phyloP scores from a whole-genome alignment of 2,888 invertebrate species.

The Diarsia rubi region DNA sequence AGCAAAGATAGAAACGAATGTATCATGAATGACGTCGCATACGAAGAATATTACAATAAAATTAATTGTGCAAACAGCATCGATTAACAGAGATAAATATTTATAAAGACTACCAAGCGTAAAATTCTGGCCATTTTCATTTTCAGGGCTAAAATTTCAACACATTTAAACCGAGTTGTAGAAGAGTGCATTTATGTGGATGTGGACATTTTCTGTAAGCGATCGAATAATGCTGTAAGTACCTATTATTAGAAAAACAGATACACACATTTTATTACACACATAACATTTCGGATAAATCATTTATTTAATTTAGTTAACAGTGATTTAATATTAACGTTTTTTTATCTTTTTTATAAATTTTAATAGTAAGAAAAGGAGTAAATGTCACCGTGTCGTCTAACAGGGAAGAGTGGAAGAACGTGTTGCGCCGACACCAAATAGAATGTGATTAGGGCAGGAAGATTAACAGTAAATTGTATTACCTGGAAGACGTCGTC shows the following conservation, averaged over 20 bases:
- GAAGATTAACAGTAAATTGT: too few relatives aligned
- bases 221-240: background rate
- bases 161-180: background rate
- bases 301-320: too few relatives aligned
- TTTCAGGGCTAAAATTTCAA: background rate
- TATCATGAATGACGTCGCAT: conserved; percentile 36
- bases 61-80: background rate
- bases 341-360: too few relatives aligned
- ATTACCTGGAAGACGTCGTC: conserved; percentile 95
- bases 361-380: too few relatives aligned
- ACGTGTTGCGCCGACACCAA: too few relatives aligned
- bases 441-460: too few relatives aligned
- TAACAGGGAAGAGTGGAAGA: too few relatives aligned
- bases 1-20: conserved; percentile 42
- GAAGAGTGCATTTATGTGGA: background rate
- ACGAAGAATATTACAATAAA: background rate
- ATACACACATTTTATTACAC: too few relatives aligned
- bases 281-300: too few relatives aligned
- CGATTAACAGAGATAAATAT: background rate
- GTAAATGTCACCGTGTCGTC: too few relatives aligned
- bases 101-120: background rate
- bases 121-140: background rate
- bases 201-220: background rate
- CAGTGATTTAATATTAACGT: too few relatives aligned
- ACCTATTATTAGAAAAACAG: background rate